Base-by-base conservation (phyloP, 53 echinoderm and acorn worm genomes). In the Henricia sp. region DNA sequence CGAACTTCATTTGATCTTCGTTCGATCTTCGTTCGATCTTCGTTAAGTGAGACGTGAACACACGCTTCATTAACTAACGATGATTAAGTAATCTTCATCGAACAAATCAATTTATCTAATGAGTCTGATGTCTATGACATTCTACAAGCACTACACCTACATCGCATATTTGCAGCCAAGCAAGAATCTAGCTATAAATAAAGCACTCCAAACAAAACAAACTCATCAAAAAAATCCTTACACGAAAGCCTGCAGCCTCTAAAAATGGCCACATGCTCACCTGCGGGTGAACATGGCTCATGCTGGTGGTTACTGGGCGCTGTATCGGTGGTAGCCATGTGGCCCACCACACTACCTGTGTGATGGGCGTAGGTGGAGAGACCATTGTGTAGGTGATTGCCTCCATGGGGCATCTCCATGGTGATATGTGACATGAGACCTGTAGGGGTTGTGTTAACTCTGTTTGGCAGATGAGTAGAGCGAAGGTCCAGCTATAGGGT, bases 161-260 rank as follows among this genome's bases (percentile, higher is more conserved):
- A n/a, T n/a, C n/a, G n/a, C 9, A 10, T 21, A 53, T 17, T 3
- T 17, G 53, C 21, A 3, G 21, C 6, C 3, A 53, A 53, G 21
- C 53, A 53, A 53, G 53, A 21, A 39, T 9, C 1, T 3, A 69
- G 41, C 10, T 12, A 69, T 19, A 39, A 39, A 3, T 16, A 16
- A 67, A 9, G 13, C 44, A 44, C 13, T 44, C 44, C 13, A 44
- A 44, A 44, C 13, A 44, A 44, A 44, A 44, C 44, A 13, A 44
- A 44, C 6, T 44, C 63, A 46, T 58, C 29, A 52, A 23, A 80
- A 43, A 63, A 80, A 80, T 80, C 34, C 80, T 80, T 80, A 80
- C 80, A 80, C 64, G 80, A 80, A 43, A 80, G 80, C 64, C 80
- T 80, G 80, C 80, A 80, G 80, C 80, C 80, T 80, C 64, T 80